Conservation (phyloP, 2,888 invertebrate genomes). For the Eupithecia dodoneata region DNA sequence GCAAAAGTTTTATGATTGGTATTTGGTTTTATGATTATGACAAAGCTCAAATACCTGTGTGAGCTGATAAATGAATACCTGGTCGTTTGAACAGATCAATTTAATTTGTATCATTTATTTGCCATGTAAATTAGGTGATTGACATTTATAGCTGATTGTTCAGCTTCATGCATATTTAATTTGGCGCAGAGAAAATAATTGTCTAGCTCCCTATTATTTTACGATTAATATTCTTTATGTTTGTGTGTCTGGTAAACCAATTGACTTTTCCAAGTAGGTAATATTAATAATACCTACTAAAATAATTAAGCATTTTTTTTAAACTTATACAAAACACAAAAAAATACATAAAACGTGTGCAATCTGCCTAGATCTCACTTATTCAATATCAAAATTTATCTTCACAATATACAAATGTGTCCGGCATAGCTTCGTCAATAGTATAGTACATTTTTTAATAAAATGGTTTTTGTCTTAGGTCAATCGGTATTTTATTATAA, state of each 20-base stretch:
- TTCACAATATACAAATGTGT: no score
- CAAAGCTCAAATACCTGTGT: slow-evolving; percentile 19
- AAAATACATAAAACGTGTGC: no score
- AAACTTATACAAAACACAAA: no score
- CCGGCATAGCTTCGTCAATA: no score
- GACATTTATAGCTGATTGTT: slow-evolving; percentile 28
- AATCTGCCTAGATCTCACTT: no score
- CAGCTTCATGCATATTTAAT: background rate
- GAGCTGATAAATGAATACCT: slow-evolving; percentile 17
- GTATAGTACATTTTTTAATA: no score
- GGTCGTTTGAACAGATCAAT: slow-evolving; percentile 25
- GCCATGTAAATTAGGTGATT: slow-evolving; percentile 30
- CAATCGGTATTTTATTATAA: no score
- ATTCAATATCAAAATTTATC: no score
- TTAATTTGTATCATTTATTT: slow-evolving; percentile 30
- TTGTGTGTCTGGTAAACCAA: background rate
- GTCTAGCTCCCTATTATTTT: background rate
- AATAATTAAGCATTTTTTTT: no score
- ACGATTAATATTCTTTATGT: background rate
- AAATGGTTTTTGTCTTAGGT: no score
- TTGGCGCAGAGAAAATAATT: background rate
- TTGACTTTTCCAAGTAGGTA: background rate
- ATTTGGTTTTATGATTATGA: slow-evolving; percentile 28
- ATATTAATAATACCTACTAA: no score
- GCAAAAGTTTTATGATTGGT: slow-evolving; percentile 5